Base-by-base conservation (phyloP, 2,113 vertebrate species). In the Caretta caretta region DNA sequence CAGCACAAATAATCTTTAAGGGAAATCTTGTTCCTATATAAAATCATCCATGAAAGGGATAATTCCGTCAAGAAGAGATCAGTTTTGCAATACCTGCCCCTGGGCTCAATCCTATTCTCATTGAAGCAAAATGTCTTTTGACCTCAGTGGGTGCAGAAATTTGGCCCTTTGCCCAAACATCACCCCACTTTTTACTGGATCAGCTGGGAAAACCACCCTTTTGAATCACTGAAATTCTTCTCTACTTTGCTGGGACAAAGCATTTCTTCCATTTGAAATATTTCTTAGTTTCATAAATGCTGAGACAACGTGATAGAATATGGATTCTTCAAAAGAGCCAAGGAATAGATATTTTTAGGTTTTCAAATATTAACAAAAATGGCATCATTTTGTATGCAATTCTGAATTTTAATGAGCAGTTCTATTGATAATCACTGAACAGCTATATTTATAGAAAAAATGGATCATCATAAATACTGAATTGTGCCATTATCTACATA, bases 351-450 rank as follows among this genome's bases (percentile, higher is more conserved):
- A 95, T 97, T 97, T 98, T 98, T 97, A 97, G 92, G 19, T 96
- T 94, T 95, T 90, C 89, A 94, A 96, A 91, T 94, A 96, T 97
- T 95, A 95, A 95, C 88, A 95, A 78, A 96, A 94, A 90, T 90
- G 89, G 92, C 79, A 97, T 93, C 10, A 93, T 96, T 97, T 97
- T 97, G n/a, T 93, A 90, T 97, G 86, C 93, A 93, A 96, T 97
- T 97, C 94, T 93, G 94, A 97, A 94, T 98, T 97, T 97, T 97
- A 98, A 97, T 96, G 84, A 98, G 90, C 90, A 95, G 78, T 89
- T 98, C 88, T 96, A 97, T 91, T 97, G 96, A 95, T 93, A 97
- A 97, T 95, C 88, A 96, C n/a, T 82, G 79, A 97, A 93, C 93
- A 95, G 96, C 92, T 97, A 95, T 95, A 98, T 97, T 97, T 96